A percentile compares a stretch with the other conserved stretches of the same genome.
Conservation (phyloP, 1,140 invertebrate species). For the Bicyclus anynana region DNA sequence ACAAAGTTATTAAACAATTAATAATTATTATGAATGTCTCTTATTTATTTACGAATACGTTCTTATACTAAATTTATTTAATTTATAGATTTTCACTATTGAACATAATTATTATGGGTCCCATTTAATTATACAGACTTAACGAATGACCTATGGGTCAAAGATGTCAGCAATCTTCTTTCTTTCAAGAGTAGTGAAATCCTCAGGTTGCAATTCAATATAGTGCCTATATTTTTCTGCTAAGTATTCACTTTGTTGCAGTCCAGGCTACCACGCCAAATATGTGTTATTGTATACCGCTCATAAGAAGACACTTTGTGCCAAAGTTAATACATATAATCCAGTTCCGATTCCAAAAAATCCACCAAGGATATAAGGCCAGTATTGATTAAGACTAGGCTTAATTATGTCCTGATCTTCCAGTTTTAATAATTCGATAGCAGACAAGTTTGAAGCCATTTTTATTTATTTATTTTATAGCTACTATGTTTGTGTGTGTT, state of each 20-base stretch:
- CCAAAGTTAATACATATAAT: constrained; percentile 71
- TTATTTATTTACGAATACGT: too few relatives aligned
- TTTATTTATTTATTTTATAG: constrained; percentile 20
- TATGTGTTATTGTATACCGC: constrained; percentile 80
- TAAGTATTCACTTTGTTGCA: constrained; percentile 54
- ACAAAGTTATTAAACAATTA: too few relatives aligned
- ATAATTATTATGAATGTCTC: too few relatives aligned
- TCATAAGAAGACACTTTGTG: constrained; percentile 75
- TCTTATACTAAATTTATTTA: background rate
- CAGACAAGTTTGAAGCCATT: constrained; percentile 59
- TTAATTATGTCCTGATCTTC: constrained; percentile 53
- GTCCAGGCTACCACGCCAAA: constrained; percentile 43
- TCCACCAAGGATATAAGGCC: constrained; percentile 67
- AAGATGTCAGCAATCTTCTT: constrained; percentile 81
- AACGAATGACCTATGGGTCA: constrained; percentile 80
- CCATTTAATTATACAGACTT: constrained; percentile 33
- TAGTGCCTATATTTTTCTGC: constrained; percentile 84
- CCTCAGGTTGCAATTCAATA: constrained; percentile 83
- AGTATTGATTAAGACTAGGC: constrained; percentile 69
- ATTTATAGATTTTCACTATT: background rate
- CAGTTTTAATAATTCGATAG: constrained; percentile 62
- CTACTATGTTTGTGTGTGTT: too few relatives aligned
- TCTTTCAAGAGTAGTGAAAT: constrained; percentile 80
- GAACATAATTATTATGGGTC: background rate
- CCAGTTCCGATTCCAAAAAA: constrained; percentile 63